Evolutionary conservation across 1,140 invertebrate species (phyloP).

Genomic region (Pentalonia nigronervosa): DNA sequence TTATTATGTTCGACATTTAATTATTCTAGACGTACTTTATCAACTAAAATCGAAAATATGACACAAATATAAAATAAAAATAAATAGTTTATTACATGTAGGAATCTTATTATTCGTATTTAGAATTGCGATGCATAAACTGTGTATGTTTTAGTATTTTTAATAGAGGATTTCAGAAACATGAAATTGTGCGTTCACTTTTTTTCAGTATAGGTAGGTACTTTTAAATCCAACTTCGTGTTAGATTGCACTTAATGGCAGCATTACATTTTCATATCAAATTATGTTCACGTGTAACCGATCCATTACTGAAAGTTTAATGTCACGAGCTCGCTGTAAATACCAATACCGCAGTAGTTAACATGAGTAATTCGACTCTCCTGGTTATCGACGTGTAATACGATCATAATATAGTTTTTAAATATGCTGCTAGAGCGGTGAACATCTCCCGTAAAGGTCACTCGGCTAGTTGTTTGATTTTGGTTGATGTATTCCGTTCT

Average conservation of each 20-base stretch:
- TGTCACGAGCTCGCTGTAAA: not conserved
- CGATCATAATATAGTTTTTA: constrained; percentile 33
- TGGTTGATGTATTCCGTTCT: not conserved
- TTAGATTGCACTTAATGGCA: not conserved
- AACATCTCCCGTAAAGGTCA: constrained; percentile 15
- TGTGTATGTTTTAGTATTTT: not conserved
- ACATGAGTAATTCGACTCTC: not conserved
- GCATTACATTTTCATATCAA: constrained; percentile 11
- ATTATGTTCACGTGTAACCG: not conserved
- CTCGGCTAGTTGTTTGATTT: constrained; percentile 21
- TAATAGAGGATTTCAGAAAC: not conserved
- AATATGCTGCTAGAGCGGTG: not conserved
- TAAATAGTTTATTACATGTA: not conserved
- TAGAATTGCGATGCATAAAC: not conserved
- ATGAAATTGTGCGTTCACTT: not conserved
- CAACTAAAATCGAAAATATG: not conserved
- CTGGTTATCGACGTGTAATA: constrained; percentile 7
- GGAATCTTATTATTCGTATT: not conserved
- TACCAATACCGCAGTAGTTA: not conserved
- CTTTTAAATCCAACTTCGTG: not conserved
- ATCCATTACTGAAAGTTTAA: constrained; percentile 11
- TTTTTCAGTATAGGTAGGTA: too few relatives aligned
- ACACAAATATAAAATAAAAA: not conserved
- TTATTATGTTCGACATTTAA: not conserved
- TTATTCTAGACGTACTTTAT: not conserved